These are phyloP conservation scores for Pocota personata DNA, from an alignment of 2,888 invertebrate species.

Conservation along the genomic window DNA sequence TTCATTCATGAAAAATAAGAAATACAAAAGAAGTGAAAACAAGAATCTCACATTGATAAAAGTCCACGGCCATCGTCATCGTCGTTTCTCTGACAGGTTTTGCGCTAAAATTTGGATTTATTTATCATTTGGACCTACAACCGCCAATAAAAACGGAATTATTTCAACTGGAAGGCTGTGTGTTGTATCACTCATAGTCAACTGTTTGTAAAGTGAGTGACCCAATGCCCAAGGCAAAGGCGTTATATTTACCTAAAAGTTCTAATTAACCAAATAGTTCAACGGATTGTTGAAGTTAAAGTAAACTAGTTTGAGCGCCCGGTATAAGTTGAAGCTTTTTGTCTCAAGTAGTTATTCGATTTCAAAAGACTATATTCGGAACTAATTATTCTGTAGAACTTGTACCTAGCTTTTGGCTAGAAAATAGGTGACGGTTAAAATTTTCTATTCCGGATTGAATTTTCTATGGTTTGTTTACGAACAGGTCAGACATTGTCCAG, in stretches of 20 bases:
- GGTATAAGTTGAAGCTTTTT: too few species aligned
- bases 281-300: too few species aligned
- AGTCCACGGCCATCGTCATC: slow-evolving; percentile 28
- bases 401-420: too few species aligned
- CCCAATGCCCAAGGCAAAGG: background rate
- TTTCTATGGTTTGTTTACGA: too few species aligned
- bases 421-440: too few species aligned
- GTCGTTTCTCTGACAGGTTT: slow-evolving; percentile 39
- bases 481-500: too few species aligned
- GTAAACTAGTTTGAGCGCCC: too few species aligned
- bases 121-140: slow-evolving; percentile 17
- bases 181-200: slow-evolving; percentile 34
- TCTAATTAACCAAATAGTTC: too few species aligned
- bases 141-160: slow-evolving; percentile 1
- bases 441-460: too few species aligned
- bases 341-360: too few species aligned
- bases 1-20: slow-evolving; percentile 70
- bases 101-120: slow-evolving; percentile 27
- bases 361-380: too few species aligned
- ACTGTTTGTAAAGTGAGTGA: slow-evolving; percentile 54
- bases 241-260: background rate
- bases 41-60: slow-evolving; percentile 43
- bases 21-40: slow-evolving; percentile 65
- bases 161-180: slow-evolving; percentile 16
- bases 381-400: too few species aligned